Evolutionary conservation across 2,888 invertebrate species (phyloP), one percentile per base, ranked within the genome.

Genomic region (Rhamnusium bicolor): DNA sequence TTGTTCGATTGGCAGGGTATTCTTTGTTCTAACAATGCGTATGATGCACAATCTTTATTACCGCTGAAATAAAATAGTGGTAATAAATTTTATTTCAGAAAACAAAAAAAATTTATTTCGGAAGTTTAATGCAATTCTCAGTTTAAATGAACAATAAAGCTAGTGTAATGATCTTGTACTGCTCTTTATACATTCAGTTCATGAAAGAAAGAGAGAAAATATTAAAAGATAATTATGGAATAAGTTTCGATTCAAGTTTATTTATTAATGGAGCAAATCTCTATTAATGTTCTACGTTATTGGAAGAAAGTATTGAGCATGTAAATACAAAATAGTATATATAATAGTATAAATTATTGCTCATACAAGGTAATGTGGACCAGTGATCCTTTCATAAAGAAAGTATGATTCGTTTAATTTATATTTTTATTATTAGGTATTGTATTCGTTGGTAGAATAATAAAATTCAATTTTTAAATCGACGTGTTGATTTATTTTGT

Each of bases 111-210:
- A n/a, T n/a, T 19, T n/a, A 12, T 54, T 18, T 12, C 12, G 32
- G 40, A 53, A 67, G 46, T 56, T 67, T 67, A 67, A 67, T 56
- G 67, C 67, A 56, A 19, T 53, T 65, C 47, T 16, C 53, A 40
- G 56, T 67, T 56, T 46, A 56, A 24, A 56, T 67, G 67, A 67
- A 67, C 56, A 54, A 46, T 67, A 67, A 56, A 67, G 46, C 12
- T 10, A 7, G 18, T n/a, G 53, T 53, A 65, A 53, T 65, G 65
- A 56, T 46, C 32, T 21, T 67, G 56, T 65, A 53, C 12, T 53
- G 53, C 65, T 29, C 19, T 5, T 1, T 27, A 7, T 27, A 21
- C 53, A 29, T 5, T 29, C 53, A 8, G 56, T 21, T 19, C 29
- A 14, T 3, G 14, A n/a, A n/a, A 24, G 14, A 12, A 46, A 27